These are phyloP conservation scores for Parazoanthus atlanticus DNA, from an alignment of 92 coral and sea anemone species.

Conservation along the genomic window DNA sequence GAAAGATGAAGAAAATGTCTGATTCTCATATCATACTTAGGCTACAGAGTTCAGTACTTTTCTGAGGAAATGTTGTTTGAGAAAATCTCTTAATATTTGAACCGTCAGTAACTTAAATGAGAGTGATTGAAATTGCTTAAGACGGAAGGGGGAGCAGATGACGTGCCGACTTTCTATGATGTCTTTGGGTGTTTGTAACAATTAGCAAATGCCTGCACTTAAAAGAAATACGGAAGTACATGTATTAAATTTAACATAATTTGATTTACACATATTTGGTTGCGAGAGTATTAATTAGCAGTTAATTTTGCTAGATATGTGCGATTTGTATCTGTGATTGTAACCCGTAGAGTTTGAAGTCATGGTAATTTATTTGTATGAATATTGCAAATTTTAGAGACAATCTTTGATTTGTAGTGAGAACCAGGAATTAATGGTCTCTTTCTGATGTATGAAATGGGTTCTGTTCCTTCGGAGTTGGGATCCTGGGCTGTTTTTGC, in stretches of 20 bases:
- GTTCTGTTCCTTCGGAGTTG: not conserved
- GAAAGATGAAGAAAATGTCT: no score
- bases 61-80: no score
- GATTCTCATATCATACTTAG: no score
- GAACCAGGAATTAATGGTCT: not conserved
- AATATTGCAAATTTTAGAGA: not conserved
- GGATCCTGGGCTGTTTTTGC: not conserved
- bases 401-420: no score
- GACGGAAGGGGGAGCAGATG: no score
- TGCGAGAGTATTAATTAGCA: not conserved
- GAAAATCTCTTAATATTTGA: no score
- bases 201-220: not conserved
- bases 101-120: no score
- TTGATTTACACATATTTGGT: not conserved
- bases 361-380: not conserved
- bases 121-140: no score
- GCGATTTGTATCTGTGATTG: not conserved
- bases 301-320: not conserved
- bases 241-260: not conserved
- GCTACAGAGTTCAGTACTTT: no score
- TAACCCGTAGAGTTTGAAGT: not conserved
- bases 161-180: not conserved
- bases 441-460: not conserved
- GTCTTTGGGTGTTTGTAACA: not conserved
- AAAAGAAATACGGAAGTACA: not conserved